phyloP scores from a whole-genome alignment of 2,888 invertebrate genomes.

The Eumerus sabulonum region DNA sequence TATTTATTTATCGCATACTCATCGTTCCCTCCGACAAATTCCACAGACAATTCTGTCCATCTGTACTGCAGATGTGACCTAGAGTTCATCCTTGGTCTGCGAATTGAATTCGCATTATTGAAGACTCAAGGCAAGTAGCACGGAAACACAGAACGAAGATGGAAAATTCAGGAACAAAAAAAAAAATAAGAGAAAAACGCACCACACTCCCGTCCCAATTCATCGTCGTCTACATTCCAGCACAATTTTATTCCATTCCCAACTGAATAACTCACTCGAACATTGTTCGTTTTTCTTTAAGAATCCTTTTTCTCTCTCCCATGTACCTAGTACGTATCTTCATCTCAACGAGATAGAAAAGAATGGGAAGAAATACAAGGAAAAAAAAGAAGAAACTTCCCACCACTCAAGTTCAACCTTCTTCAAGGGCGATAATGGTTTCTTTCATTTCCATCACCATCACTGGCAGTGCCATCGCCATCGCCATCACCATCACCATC shows the following conservation, averaged over 20 bases:
- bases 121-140: conserved; percentile 30
- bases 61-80: conserved; percentile 67
- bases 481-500: too few species aligned
- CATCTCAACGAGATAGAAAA: neutral
- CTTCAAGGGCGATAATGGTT: conserved; percentile 63
- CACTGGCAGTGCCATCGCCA: neutral
- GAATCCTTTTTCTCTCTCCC: conserved; percentile 53
- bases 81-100: conserved; percentile 67
- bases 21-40: conserved; percentile 51
- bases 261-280: conserved; percentile 55
- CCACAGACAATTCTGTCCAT: conserved; percentile 62
- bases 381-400: conserved; percentile 38
- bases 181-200: conserved; percentile 26
- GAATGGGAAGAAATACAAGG: conserved; percentile 47
- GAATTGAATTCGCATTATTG: conserved; percentile 68
- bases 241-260: conserved; percentile 41
- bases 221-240: conserved; percentile 51
- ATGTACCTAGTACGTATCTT: too few species aligned
- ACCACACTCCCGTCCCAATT: conserved; percentile 21
- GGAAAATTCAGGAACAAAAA: neutral
- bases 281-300: conserved; percentile 38
- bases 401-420: conserved; percentile 61
- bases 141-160: conserved; percentile 9
- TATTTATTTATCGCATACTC: conserved; percentile 4
- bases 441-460: conserved; percentile 33